A percentile compares a stretch with the other conserved stretches of the same genome.
phyloP scores from a whole-genome alignment of 2,888 invertebrate species.

The Euphydryas editha region DNA sequence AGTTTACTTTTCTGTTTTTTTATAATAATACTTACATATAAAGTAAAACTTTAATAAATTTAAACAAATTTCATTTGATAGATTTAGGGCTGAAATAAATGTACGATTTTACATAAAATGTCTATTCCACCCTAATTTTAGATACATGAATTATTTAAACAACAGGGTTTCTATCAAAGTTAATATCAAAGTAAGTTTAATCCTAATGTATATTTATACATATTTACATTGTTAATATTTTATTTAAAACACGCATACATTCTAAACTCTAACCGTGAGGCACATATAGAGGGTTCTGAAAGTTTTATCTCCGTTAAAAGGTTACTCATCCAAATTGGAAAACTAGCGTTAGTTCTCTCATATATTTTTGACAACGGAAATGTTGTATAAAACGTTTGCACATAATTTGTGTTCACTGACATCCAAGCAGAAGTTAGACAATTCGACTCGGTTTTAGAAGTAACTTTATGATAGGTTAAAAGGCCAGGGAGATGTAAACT shows the following conservation, averaged over 20 bases:
- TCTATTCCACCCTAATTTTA: too few species aligned
- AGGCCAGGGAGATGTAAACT: not conserved
- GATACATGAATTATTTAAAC: too few species aligned
- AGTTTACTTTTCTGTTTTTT: too few species aligned
- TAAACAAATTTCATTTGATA: too few species aligned
- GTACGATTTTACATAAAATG: too few species aligned
- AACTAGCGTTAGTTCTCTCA: slow-evolving; percentile 26
- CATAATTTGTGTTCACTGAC: slow-evolving; percentile 18
- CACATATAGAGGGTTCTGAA: slow-evolving; percentile 24
- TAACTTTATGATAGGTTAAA: not conserved
- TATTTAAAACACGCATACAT: slow-evolving; percentile 9
- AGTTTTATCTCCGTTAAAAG: slow-evolving; percentile 32
- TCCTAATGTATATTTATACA: not conserved
- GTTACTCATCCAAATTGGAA: slow-evolving; percentile 34
- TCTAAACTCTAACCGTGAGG: not conserved
- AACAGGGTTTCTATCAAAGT: too few species aligned
- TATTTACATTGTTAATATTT: not conserved
- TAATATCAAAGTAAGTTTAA: too few species aligned
- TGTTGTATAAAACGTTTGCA: slow-evolving; percentile 25
- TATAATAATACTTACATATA: too few species aligned
- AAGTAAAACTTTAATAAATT: too few species aligned
- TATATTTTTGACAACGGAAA: slow-evolving; percentile 26
- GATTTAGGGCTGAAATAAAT: too few species aligned
- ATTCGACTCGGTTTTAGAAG: slow-evolving; percentile 2
- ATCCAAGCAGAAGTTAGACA: slow-evolving; percentile 10